Evolutionary conservation across 1,140 invertebrate species (phyloP), one percentile per base, ranked within the genome.

Genomic region (Globodera rostochiensis): DNA sequence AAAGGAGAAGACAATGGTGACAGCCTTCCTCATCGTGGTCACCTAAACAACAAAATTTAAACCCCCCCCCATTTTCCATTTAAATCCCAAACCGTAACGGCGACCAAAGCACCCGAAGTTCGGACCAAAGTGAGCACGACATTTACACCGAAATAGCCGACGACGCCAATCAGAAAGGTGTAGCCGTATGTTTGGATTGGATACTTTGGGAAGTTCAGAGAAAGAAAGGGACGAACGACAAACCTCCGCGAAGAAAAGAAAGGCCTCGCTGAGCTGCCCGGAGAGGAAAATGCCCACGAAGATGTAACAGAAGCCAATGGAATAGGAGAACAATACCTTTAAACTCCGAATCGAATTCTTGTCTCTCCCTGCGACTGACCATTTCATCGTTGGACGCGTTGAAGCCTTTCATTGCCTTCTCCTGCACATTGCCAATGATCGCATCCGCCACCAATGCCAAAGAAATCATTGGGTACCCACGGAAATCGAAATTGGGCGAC

Each of bases 381-480:
- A 98, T 94, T 93, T 97, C 95, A 81, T 94, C 94, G 91, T 96
- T 97, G 1, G 93, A 92, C 5, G 94, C 95, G 84, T 93, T 92
- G 88, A 94, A 92, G 81, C 93, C 92, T 87, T 95, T 95, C 93
- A 98, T 95, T 0, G 93, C 93, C 91, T 97, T 96, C 90, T 98
- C 96, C 91, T 98, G 96, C 4, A 97, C 94, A 92, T 98, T 98
- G 64, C 96, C 96, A 86, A 98, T 97, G 49, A 94, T 92, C 3
- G 96, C 96, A 92, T 98, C 96, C 88, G 95, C 96, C 11, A 96
- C 90, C 60, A 98, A 90, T 0, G 96, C 96, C 92, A 92, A 71
- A 92, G 94, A 91, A 50, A 98, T 97, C 91, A 98, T 94, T 6
- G 94, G 87, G 6, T 98, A 93, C 73, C 96, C 93, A 93, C 82